Conservation (phyloP, 2,888 invertebrate genomes). For the Ennomos quercinarius region DNA sequence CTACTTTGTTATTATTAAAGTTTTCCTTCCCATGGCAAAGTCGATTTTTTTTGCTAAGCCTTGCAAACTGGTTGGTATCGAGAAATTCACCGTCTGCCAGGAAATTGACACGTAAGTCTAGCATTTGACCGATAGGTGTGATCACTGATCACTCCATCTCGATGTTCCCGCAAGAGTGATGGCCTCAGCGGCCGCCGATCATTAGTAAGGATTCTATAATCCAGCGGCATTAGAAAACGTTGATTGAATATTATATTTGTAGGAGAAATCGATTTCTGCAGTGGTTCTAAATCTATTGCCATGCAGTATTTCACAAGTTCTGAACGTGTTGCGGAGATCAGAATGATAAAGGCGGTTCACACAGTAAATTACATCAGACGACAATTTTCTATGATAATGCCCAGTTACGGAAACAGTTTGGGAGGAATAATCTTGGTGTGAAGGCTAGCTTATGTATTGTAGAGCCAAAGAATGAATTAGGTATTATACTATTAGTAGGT, state of each 20-base stretch:
- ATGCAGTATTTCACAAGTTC: conserved; percentile 26
- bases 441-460: background rate
- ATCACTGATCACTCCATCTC: conserved; percentile 47
- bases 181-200: conserved; percentile 28
- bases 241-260: conserved; percentile 37
- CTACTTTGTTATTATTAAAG: conserved; percentile 52
- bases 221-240: conserved; percentile 36
- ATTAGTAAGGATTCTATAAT: conserved; percentile 42
- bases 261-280: conserved; percentile 37
- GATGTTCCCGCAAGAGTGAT: conserved; percentile 31
- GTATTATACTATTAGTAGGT: too few species aligned
- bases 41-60: conserved; percentile 54
- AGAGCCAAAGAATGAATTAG: conserved; percentile 6
- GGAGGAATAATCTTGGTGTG: conserved; percentile 13
- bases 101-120: conserved; percentile 63
- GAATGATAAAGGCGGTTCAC: conserved; percentile 27
- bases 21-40: conserved; percentile 51
- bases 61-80: conserved; percentile 69
- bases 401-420: conserved; percentile 15
- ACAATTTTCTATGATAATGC: conserved; percentile 25
- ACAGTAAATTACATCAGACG: conserved; percentile 24
- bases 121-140: conserved; percentile 61
- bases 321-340: conserved; percentile 27
- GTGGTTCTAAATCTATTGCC: conserved; percentile 21
- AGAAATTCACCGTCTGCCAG: conserved; percentile 70